Base-by-base conservation (phyloP, 2,888 invertebrate genomes). In the Operophtera brumata region DNA sequence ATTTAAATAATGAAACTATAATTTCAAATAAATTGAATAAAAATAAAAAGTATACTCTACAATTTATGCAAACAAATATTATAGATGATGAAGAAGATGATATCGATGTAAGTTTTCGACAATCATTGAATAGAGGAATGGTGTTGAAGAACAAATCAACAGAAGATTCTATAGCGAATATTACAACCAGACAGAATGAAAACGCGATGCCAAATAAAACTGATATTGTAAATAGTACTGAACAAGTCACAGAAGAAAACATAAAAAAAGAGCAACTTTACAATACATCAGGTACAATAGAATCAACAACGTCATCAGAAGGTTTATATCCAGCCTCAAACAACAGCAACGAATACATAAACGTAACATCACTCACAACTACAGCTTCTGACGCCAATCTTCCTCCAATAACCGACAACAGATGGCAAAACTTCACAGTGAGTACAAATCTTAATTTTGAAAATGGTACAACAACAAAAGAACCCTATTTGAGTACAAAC, bases 401-500 rank as follows among this genome's bases (percentile, higher is more conserved):
- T 45, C 64, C 67, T 7, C 44, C 66, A 41, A 30, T 44, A 10
- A 55, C 59, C 45, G 64, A 64, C 12, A 57, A 65, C 26, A 55
- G 63, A 57, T 55, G 73, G 76, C 64, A 73, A 54, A 76, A 76
- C 46, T 77, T 78, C 60, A 73, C 66, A 47, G 56, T 57, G 48
- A 66, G 57, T 50, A 56, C 61, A 13, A 57, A 67, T 44, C 25
- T 30, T 47, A 37, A 30, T 51, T 45, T 58, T 10, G n/a, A 9
- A 45, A 62, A 54, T 35, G 54, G 56, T 32, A 52, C 59, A 26
- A 47, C 59, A 37, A 65, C 61, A 45, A 59, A 48, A 44, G 60
- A 59, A 47, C 62, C 61, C 53, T 65, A 61, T 63, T 45, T 35
- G 37, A 47, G 43, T 43, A 64, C 63, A 66, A 67, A 61, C 54